These are phyloP conservation scores for Corythaeola cristata DNA, from an alignment of 2,113 vertebrate genomes.

Conservation along the genomic window DNA sequence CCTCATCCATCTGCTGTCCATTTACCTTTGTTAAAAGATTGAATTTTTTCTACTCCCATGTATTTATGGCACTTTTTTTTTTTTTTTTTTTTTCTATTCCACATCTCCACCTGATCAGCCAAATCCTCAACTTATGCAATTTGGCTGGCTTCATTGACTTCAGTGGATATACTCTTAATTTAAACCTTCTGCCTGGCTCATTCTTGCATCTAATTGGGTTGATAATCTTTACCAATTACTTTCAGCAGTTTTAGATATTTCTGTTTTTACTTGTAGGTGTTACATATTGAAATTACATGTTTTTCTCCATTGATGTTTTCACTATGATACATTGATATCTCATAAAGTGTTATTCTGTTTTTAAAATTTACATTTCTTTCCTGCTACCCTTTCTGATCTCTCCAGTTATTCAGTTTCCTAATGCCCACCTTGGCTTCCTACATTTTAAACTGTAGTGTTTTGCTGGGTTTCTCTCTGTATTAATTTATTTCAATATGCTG, in stretches of 20 bases:
- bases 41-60: background rate
- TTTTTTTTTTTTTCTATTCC: background rate
- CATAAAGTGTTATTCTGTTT: background rate
- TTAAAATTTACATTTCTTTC: background rate
- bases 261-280: background rate
- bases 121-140: background rate
- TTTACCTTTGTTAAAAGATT: background rate
- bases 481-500: background rate
- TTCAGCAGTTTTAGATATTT: background rate
- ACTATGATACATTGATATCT: background rate
- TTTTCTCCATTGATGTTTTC: background rate
- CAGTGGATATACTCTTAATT: slow-evolving; percentile 1
- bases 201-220: slow-evolving; percentile 28
- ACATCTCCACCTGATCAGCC: background rate
- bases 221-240: slow-evolving; percentile 31
- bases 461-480: background rate
- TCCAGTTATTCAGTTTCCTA: background rate
- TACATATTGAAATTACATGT: fast-evolving
- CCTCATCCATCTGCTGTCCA: background rate
- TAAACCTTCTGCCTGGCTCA: background rate
- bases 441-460: background rate
- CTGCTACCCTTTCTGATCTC: background rate
- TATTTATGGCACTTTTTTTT: background rate
- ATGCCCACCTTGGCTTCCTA: background rate
- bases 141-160: slow-evolving; percentile 7